Base-by-base conservation (phyloP, 23 tunicate species). In the Halocynthia roretzi region DNA sequence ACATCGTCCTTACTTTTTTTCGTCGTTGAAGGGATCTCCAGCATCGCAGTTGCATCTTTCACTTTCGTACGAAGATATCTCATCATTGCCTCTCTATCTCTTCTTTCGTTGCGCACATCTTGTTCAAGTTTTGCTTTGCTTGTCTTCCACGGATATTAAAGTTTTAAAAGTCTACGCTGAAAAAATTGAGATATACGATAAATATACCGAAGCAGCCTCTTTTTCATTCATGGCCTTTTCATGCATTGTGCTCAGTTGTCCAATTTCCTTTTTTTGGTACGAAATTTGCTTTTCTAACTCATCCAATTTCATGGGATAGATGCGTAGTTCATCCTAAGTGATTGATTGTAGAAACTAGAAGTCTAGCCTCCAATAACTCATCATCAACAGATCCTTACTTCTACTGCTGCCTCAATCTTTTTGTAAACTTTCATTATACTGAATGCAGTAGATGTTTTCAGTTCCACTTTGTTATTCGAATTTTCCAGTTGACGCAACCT, bases 401-500 rank as follows among this genome's bases (percentile, higher is more conserved):
- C 73, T 17, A 86, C 17, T 19, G 67, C 44, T 20, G 61, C 68
- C 20, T 80, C 61, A 19, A 86, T 61, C 53, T 80, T 80, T 19
- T 8, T 14, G 54, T 86, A 86, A 20, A 86, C 80, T 40, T 12
- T 68, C 6, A 44, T 48, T 52, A 86, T 76, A 22, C 81, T 76
- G 20, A 56, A 52, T 12, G 91, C 91, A 10, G 84, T 68, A 10
- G 54, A 53, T 5, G 68, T 67, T 52, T 86, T 86, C 52, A 81
- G 72, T 19, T 58, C 11, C 55, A 86, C 82, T 81, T 86, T 86
- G 61, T 86, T 83, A 62, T 80, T 44, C 18, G 84, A 67, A 58
- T 86, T 86, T 68, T 86, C 91, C 55, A 86, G 17, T 70, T 81
- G 84, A 57, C 84, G 77, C 15, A 58, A 31, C 51, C 68, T 81